A percentile compares a stretch with the other conserved stretches of the same genome.
Conservation (phyloP, 2,888 invertebrate genomes). For the Ophion ellenae region DNA sequence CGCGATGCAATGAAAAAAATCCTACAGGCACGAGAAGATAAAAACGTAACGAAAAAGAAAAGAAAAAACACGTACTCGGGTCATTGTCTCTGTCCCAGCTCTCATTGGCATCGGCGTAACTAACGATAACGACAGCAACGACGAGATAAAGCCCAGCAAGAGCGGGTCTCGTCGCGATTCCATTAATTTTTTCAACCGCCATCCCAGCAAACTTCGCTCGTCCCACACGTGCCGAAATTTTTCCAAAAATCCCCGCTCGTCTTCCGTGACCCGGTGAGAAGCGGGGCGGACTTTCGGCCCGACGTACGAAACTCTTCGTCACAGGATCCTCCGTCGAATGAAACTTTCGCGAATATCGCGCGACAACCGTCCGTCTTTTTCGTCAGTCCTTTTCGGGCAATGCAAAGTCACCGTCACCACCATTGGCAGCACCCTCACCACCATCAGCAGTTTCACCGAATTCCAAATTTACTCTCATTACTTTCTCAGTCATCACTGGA, state of each 20-base stretch:
- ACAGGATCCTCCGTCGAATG: conserved; percentile 19
- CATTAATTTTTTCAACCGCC: conserved; percentile 77
- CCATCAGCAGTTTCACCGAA: conserved; percentile 28
- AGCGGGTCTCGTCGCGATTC: conserved; percentile 76
- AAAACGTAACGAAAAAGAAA: neutral
- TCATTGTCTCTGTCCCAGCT: conserved; percentile 81
- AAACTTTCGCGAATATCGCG: conserved; percentile 2
- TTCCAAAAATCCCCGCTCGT: neutral
- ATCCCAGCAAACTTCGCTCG: conserved; percentile 73
- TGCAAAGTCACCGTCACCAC: conserved; percentile 31
- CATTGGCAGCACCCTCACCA: conserved; percentile 24
- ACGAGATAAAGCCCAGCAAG: conserved; percentile 75
- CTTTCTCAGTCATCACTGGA: neutral
- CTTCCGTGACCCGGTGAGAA: conserved; percentile 16
- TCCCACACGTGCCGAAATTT: neutral
- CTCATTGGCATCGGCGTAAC: conserved; percentile 78
- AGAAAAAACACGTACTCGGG: conserved; percentile 74
- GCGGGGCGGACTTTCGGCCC: neutral
- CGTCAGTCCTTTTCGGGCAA: conserved; percentile 55
- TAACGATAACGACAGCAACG: conserved; percentile 73
- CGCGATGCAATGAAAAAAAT: neutral
- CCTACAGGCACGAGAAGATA: neutral
- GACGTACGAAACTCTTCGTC: neutral
- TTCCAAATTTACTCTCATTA: conserved; percentile 54
- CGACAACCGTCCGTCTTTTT: conserved; percentile 25